Evolutionary conservation across 1,140 invertebrate genomes (phyloP), one percentile per base, ranked within the genome.

Genomic region (Chlorops oryzae): DNA sequence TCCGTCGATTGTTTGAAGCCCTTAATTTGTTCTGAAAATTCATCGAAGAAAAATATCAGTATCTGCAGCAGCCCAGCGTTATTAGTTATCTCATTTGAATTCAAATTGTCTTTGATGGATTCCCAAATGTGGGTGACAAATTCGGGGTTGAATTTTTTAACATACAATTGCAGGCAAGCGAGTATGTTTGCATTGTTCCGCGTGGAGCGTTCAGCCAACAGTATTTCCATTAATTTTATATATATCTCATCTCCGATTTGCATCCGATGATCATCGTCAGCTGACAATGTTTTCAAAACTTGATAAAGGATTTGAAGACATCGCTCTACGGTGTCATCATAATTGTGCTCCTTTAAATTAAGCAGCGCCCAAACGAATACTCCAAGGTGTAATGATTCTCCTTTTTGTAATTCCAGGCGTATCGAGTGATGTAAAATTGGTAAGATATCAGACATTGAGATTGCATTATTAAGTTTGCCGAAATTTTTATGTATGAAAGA

Each of bases 141-240:
- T 2, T 56, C 54, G 22, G 47, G 48, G 0, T 54, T 49, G 3
- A 56, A 65, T 28, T 62, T 63, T 12, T 49, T 49, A 0, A 32
- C 24, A 25, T 68, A 62, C 12, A 65, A 28, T 32, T 68, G 61
- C 3, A 68, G 44, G 34, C 65, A 68, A 7, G 63, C 47, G 2
- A 68, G 37, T 18, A 63, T 34, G 32, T 63, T 62, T 34, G 59
- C 63, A 9, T 52, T 27, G 44, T 53, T 12, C 56, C 50, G 17
- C 59, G 51, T 4, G 55, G 56, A 24, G 18, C 22, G 22, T 35
- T 6, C 9, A 22, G 5, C 3, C 28, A 37, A 38, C 13, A 20
- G 1, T 1, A 32, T 35, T 34, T 12, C 5, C 3, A 20, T 34
- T 20, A 34, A 46, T 46, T 10, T 18, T 34, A 10, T 2, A 15